A percentile compares a stretch with the other conserved stretches of the same genome.
These are phyloP conservation scores for Leptopilina clavipes DNA, from an alignment of 1,140 invertebrate species.

Conservation along the genomic window DNA sequence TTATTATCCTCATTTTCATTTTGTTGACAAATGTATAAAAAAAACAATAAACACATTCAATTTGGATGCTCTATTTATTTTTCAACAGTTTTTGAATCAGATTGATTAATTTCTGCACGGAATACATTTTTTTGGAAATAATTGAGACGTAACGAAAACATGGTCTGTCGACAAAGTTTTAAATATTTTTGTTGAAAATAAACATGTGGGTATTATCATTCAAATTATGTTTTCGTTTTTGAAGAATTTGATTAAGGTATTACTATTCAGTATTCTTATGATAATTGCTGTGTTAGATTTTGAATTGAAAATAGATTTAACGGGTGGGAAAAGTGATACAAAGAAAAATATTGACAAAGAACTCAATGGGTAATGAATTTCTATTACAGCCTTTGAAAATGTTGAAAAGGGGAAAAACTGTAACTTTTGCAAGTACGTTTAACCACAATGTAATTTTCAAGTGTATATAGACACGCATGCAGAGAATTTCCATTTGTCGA, in stretches of 20 bases:
- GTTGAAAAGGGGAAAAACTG: background rate
- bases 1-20: too few species aligned
- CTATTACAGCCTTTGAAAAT: conserved; percentile 3
- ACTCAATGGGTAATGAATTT: background rate
- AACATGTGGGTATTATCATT: too few species aligned
- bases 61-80: too few species aligned
- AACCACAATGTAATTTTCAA: conserved; percentile 31
- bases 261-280: too few species aligned
- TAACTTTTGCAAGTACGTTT: conserved; percentile 33
- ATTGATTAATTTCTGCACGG: background rate
- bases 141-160: too few species aligned
- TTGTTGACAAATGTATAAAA: too few species aligned
- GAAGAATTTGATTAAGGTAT: too few species aligned
- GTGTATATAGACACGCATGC: background rate
- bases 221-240: too few species aligned
- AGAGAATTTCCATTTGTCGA: conserved; percentile 21
- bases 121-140: too few species aligned
- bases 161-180: too few species aligned
- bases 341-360: background rate
- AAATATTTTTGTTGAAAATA: too few species aligned
- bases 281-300: background rate
- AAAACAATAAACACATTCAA: too few species aligned
- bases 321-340: background rate
- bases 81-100: background rate
- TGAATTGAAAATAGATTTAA: background rate